Evolutionary conservation across 2,113 vertebrate genomes (phyloP).

Genomic region (Noturus placidus): DNA sequence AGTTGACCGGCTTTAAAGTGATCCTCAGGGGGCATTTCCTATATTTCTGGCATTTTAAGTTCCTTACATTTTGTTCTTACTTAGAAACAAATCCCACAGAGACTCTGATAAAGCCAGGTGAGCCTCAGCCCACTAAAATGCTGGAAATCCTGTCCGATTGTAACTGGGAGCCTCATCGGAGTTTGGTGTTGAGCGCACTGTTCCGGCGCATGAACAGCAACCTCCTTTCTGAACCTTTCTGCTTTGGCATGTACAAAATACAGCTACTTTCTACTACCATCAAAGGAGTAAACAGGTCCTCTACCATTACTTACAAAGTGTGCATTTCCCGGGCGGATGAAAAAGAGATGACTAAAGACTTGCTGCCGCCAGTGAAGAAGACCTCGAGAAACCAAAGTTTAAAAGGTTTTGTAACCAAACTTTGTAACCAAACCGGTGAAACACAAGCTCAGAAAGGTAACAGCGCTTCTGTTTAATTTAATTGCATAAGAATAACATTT

Average conservation of each 20-base stretch:
- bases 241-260: conserved; percentile 80
- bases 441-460: conserved; percentile 16
- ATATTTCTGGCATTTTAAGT: not conserved
- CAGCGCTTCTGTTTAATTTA: not conserved
- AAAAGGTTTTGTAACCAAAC: not conserved
- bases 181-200: conserved; percentile 75
- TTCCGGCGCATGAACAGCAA: conserved; percentile 72
- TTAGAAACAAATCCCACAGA: not conserved
- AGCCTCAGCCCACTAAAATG: conserved; percentile 74
- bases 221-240: conserved; percentile 69
- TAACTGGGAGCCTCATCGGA: conserved; percentile 80
- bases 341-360: not conserved
- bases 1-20: not conserved
- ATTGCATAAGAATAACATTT: not conserved
- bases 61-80: not conserved
- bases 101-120: conserved; percentile 55
- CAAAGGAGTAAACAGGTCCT: conserved; percentile 69
- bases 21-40: not conserved
- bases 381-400: not conserved
- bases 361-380: not conserved
- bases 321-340: conserved; percentile 38
- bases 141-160: conserved; percentile 89
- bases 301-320: conserved; percentile 79
- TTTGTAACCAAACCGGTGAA: not conserved
- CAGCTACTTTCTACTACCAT: conserved; percentile 74